Evolutionary conservation across 1,140 invertebrate species (phyloP).

Genomic region (Bombus pascuorum): DNA sequence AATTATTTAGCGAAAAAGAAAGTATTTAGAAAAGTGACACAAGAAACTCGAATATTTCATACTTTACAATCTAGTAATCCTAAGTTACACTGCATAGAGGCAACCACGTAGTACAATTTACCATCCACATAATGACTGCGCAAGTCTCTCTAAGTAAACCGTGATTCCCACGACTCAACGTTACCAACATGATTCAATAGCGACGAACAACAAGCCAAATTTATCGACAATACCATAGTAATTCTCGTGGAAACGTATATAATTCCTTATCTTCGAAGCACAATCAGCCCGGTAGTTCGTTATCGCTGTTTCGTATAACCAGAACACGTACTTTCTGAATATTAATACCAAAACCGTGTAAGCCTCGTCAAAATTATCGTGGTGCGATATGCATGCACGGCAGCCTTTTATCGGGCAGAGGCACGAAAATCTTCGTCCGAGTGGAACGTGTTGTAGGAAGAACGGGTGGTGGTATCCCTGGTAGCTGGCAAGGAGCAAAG

Average conservation of each 20-base stretch:
- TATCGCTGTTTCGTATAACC: slow-evolving; percentile 3
- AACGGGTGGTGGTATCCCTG: slow-evolving; percentile 62
- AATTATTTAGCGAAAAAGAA: background rate
- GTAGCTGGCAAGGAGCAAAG: slow-evolving; percentile 73
- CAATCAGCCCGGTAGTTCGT: background rate
- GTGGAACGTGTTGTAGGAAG: slow-evolving; percentile 62
- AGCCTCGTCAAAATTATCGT: slow-evolving; percentile 33
- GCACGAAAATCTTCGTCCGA: slow-evolving; percentile 49
- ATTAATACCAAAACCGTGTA: slow-evolving; percentile 50
- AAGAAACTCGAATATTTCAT: background rate
- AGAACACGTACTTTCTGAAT: slow-evolving; percentile 21
- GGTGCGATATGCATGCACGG: slow-evolving; percentile 8
- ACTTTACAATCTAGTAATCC: too few species aligned
- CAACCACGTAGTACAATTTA: background rate
- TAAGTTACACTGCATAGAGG: too few species aligned
- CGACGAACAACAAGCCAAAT: background rate
- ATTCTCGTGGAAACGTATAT: background rate
- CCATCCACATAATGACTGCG: background rate
- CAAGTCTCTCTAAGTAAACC: background rate
- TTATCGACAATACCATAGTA: background rate
- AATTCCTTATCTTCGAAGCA: background rate
- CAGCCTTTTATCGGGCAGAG: background rate
- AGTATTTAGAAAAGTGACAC: background rate
- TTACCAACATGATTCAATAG: background rate
- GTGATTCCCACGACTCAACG: background rate